phyloP scores from a whole-genome alignment of 2,113 vertebrate species.

The Donacobius atricapilla region DNA sequence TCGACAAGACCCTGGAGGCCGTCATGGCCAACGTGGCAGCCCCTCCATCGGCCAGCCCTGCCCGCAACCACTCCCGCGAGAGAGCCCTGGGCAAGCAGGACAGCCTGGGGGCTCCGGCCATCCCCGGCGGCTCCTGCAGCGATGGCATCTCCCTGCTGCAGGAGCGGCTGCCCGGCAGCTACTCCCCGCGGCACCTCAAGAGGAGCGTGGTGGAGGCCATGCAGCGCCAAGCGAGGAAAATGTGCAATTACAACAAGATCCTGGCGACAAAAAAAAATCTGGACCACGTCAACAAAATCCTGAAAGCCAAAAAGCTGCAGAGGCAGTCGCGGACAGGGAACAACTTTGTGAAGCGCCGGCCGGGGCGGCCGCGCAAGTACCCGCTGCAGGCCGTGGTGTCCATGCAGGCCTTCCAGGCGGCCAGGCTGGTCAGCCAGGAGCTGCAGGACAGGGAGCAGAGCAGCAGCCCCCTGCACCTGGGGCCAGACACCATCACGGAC shows the following conservation, averaged over 20 bases:
- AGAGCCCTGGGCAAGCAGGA: slow-evolving; percentile 64
- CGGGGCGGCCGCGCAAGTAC: slow-evolving; percentile 89
- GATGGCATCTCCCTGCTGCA: slow-evolving; percentile 50
- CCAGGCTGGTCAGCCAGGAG: slow-evolving; percentile 55
- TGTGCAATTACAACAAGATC: slow-evolving; percentile 82
- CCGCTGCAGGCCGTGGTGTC: slow-evolving; percentile 75
- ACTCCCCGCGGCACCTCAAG: slow-evolving; percentile 70
- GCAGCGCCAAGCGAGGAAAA: slow-evolving; percentile 79
- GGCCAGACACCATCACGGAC: slow-evolving; percentile 73
- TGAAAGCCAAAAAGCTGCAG: slow-evolving; percentile 82
- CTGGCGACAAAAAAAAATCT: slow-evolving; percentile 83
- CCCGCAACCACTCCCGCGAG: slow-evolving; percentile 63
- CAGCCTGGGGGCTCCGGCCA: not conserved
- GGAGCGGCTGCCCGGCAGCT: slow-evolving; percentile 39
- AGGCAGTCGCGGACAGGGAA: slow-evolving; percentile 78
- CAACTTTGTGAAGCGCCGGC: slow-evolving; percentile 86
- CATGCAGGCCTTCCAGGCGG: slow-evolving; percentile 67
- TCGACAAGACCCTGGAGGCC: slow-evolving; percentile 70
- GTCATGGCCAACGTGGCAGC: slow-evolving; percentile 52
- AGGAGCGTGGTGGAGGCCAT: slow-evolving; percentile 78
- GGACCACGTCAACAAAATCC: slow-evolving; percentile 83
- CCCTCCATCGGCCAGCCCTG: slow-evolving; percentile 61
- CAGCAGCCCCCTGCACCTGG: slow-evolving; percentile 45
- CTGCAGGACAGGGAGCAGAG: slow-evolving; percentile 27
- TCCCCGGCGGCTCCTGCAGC: not conserved